Conservation (phyloP, 2,113 vertebrate species). For the Percina caprodes region DNA sequence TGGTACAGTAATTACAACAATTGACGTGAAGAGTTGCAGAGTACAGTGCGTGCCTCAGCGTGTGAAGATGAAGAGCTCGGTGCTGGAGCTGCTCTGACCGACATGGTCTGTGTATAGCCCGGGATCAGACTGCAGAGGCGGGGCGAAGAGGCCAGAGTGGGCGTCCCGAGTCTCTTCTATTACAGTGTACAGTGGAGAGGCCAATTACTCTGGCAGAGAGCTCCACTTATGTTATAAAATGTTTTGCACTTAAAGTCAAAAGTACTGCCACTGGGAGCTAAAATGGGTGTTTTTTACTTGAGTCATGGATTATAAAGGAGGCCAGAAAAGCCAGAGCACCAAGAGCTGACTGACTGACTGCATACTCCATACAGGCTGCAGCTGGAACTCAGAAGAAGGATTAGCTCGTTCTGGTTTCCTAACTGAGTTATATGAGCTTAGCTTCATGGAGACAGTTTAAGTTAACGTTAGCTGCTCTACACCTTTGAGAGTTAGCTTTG, state of each 20-base stretch:
- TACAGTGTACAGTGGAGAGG: conserved; percentile 23
- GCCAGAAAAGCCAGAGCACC: background rate
- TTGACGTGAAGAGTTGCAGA: conserved; percentile 5
- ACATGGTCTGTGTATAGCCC: background rate
- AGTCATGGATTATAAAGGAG: background rate
- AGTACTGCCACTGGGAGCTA: conserved; percentile 6
- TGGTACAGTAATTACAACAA: conserved; percentile 11
- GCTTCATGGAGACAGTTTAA: too few relatives aligned
- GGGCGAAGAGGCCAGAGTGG: conserved; percentile 42
- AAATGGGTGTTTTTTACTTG: background rate
- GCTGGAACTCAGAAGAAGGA: too few relatives aligned
- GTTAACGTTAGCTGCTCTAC: too few relatives aligned
- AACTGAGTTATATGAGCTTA: too few relatives aligned
- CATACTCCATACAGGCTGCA: too few relatives aligned
- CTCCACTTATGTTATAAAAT: conserved; percentile 33
- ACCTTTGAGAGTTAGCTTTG: too few relatives aligned
- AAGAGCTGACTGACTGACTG: background rate
- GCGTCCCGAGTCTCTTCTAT: conserved; percentile 34
- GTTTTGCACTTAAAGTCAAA: conserved; percentile 41
- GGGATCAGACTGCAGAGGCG: conserved; percentile 44
- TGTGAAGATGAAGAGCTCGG: conserved; percentile 14
- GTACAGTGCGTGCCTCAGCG: background rate
- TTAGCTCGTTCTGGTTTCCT: too few relatives aligned
- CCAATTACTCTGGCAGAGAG: conserved; percentile 44
- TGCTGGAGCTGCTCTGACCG: background rate